phyloP scores from a whole-genome alignment of 2,888 invertebrate genomes.

The Isoperla grammatica region DNA sequence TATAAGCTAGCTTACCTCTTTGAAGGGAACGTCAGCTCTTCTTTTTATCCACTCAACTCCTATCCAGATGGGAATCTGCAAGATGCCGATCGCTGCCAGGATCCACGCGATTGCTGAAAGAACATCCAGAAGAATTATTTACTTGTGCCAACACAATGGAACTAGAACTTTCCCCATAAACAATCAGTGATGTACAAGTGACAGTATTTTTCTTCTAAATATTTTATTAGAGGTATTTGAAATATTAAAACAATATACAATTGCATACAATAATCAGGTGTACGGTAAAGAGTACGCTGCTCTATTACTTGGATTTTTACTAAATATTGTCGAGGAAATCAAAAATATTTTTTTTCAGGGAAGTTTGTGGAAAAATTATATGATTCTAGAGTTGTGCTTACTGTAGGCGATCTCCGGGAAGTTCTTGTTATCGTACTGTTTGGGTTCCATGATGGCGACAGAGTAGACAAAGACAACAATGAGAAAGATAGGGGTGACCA shows the following conservation, averaged over 20 bases:
- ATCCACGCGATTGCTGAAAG: constrained; percentile 49
- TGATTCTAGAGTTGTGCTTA: constrained; percentile 40
- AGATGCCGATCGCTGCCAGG: constrained; percentile 45
- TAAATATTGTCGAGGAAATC: too few species aligned
- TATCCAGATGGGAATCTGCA: constrained; percentile 51
- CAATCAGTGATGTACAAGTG: too few species aligned
- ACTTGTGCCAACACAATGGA: too few species aligned
- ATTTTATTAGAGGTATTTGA: too few species aligned
- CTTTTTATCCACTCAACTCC: constrained; percentile 37
- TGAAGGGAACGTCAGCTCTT: constrained; percentile 35
- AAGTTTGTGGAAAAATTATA: too few species aligned
- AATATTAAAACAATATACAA: too few species aligned
- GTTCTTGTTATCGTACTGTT: constrained; percentile 52
- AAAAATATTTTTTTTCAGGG: too few species aligned
- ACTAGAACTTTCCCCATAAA: too few species aligned
- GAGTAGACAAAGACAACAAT: constrained; percentile 66
- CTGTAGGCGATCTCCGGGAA: constrained; percentile 56
- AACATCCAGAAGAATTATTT: neutral
- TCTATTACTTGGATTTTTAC: too few species aligned
- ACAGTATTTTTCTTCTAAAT: too few species aligned
- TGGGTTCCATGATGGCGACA: constrained; percentile 52
- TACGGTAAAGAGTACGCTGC: too few species aligned
- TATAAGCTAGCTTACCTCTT: neutral
- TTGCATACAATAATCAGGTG: too few species aligned
- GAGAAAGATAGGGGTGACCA: constrained; percentile 67